Percentiles rank a stretch among this genome's conserved stretches.
phyloP scores from a whole-genome alignment of 2,888 invertebrate species.

The Ametastegia equiseti region DNA sequence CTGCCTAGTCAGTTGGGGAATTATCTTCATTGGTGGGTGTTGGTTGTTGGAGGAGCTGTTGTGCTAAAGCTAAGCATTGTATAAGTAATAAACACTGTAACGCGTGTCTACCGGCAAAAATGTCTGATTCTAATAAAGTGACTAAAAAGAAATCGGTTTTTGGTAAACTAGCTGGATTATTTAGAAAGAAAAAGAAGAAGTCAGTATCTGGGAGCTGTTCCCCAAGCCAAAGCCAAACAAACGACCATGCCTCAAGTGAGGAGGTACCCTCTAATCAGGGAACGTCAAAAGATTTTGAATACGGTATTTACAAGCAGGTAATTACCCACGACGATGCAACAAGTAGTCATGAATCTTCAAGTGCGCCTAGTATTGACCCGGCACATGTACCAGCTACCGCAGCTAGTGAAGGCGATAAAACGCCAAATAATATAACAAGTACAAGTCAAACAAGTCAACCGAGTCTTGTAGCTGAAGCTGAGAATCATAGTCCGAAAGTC shows the following conservation, averaged over 20 bases:
- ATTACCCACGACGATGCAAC: slow-evolving; percentile 18
- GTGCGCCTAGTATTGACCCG: slow-evolving; percentile 18
- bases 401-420: neutral
- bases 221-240: slow-evolving; percentile 20
- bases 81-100: neutral
- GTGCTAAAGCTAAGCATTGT: neutral
- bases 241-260: neutral
- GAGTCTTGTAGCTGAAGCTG: neutral
- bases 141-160: slow-evolving; percentile 25
- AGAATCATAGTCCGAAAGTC: neutral
- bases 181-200: slow-evolving; percentile 30
- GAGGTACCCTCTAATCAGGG: neutral
- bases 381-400: neutral
- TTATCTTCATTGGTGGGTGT: slow-evolving; percentile 10
- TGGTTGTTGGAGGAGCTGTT: neutral
- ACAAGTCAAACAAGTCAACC: neutral
- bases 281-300: neutral
- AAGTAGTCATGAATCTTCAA: slow-evolving; percentile 12
- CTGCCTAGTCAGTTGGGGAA: slow-evolving; percentile 18
- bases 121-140: slow-evolving; percentile 23
- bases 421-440: neutral
- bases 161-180: slow-evolving; percentile 13
- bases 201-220: neutral
- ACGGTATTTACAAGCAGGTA: slow-evolving; percentile 9
- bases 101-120: neutral